Conservation (phyloP, 2,797 vertebrate species). For the Acrocephalus scirpaceus region DNA sequence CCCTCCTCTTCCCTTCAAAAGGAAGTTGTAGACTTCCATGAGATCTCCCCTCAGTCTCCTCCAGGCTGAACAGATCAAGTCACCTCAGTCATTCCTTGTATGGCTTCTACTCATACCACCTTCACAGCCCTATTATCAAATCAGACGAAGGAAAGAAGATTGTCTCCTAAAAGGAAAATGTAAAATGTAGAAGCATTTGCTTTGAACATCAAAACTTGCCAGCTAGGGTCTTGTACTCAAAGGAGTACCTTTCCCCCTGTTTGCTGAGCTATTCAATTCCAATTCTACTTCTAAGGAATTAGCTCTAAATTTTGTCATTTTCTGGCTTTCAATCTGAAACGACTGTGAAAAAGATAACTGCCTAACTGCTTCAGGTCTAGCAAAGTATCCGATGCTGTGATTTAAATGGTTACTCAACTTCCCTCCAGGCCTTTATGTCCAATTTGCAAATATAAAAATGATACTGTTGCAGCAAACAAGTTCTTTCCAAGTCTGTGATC, state of each 20-base stretch:
- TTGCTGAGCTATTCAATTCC: background rate
- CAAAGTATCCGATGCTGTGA: constrained; percentile 84
- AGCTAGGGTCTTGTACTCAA: background rate
- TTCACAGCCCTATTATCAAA: background rate
- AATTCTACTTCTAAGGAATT: background rate
- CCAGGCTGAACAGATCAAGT: background rate
- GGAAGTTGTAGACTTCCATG: background rate
- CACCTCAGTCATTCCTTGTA: background rate
- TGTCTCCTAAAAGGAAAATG: background rate
- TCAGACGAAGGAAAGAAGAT: background rate
- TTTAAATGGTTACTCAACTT: constrained; percentile 82
- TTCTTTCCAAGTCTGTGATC: constrained; percentile 79
- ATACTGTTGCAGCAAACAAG: constrained; percentile 78
- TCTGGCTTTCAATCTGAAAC: constrained; percentile 70
- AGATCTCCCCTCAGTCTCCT: background rate
- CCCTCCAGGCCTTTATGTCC: constrained; percentile 76
- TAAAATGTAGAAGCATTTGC: background rate
- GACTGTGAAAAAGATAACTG: constrained; percentile 22
- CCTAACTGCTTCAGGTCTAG: constrained; percentile 52
- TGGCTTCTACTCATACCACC: background rate
- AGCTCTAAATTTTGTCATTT: constrained; percentile 79
- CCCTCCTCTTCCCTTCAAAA: background rate
- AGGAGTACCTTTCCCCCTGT: background rate
- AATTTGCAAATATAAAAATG: constrained; percentile 81
- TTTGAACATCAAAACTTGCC: background rate